Conservation (phyloP, 2,797 vertebrate species). For the Pseudotriccus pelzelni region DNA sequence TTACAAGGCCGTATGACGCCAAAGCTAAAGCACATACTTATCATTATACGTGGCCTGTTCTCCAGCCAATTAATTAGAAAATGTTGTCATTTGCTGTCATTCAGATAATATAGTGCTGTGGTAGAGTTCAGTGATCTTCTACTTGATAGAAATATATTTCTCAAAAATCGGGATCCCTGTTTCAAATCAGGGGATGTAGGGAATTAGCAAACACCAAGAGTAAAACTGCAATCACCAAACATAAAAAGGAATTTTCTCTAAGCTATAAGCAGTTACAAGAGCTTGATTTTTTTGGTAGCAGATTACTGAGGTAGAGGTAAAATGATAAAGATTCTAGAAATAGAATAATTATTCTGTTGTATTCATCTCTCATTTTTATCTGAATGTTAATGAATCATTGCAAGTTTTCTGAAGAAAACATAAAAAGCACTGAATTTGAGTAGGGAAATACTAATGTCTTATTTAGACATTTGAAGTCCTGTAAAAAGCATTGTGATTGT, state of each 20-base stretch:
- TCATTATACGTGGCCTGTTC: neutral
- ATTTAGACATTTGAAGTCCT: neutral
- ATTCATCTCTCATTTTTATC: neutral
- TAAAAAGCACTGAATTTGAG: neutral
- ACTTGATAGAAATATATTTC: neutral
- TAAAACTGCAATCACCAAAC: neutral
- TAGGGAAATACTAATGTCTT: neutral
- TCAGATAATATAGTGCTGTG: neutral
- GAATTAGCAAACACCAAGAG: neutral
- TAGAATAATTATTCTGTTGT: neutral
- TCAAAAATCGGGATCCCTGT: neutral
- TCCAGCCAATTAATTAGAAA: neutral
- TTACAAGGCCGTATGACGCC: neutral
- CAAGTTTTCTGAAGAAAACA: neutral
- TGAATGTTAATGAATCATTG: neutral
- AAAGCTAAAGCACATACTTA: neutral
- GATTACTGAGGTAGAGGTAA: neutral
- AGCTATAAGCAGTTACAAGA: neutral
- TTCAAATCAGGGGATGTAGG: neutral
- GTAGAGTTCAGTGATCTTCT: neutral
- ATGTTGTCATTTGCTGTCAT: neutral
- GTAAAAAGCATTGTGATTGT: neutral
- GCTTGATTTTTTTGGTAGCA: neutral
- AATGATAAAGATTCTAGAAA: neutral
- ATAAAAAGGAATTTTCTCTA: neutral